Percentiles rank a stretch among this genome's conserved stretches.
These are phyloP conservation scores for Drosophila flavopinicola DNA, from an alignment of 2,888 invertebrate genomes.

Conservation along the genomic window DNA sequence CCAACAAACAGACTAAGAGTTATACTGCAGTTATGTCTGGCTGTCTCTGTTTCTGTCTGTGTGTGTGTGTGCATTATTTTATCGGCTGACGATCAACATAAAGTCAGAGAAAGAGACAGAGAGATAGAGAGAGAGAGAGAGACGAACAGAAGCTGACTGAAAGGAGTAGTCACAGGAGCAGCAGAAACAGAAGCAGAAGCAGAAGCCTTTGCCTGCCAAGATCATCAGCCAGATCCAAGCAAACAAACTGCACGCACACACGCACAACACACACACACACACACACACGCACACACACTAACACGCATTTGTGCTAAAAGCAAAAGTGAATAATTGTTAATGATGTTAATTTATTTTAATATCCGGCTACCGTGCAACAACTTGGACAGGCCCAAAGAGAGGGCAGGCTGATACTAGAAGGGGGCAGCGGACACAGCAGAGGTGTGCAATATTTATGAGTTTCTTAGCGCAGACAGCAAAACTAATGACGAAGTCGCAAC, in stretches of 20 bases:
- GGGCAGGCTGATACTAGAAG: neutral
- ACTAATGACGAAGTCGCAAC: constrained; percentile 34
- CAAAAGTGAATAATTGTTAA: constrained; percentile 76
- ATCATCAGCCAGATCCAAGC: constrained; percentile 33
- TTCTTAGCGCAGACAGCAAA: constrained; percentile 40
- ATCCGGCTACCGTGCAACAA: constrained; percentile 62
- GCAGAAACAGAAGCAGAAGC: constrained; percentile 8
- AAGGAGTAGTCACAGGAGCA: constrained; percentile 12
- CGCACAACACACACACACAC: constrained; percentile 33
- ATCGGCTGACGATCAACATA: constrained; percentile 66
- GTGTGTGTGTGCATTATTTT: constrained; percentile 52
- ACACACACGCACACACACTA: constrained; percentile 5
- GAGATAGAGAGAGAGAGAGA: constrained; percentile 29
- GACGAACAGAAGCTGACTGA: constrained; percentile 42
- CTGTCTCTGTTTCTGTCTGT: constrained; percentile 25
- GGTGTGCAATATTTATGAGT: constrained; percentile 45
- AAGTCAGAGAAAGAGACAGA: constrained; percentile 40
- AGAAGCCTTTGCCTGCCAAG: constrained; percentile 29
- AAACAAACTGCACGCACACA: constrained; percentile 53
- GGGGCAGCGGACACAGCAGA: constrained; percentile 3
- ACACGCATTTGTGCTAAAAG: constrained; percentile 53
- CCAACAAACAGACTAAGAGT: constrained; percentile 25
- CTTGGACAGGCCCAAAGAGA: constrained; percentile 9
- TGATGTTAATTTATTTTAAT: constrained; percentile 69
- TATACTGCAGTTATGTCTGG: constrained; percentile 10